Evolutionary conservation across 2,888 invertebrate genomes (phyloP), one percentile per base, ranked within the genome.

Genomic region (Nymphalis urticae): DNA sequence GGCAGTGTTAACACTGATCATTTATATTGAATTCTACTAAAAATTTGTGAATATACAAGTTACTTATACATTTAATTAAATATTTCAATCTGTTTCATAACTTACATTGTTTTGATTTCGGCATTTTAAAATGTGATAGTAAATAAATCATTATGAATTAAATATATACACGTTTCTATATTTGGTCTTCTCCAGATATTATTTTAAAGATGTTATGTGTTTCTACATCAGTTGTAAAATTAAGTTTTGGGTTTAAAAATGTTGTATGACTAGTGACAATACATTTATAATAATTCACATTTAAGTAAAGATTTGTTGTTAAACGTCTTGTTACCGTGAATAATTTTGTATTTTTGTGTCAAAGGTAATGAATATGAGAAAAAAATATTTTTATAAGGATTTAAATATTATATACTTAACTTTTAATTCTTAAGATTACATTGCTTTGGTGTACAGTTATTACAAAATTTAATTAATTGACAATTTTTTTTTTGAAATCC

Each of bases 1-100:
- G 90, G 90, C 90, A 91, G 90, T 91, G 90, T 80, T 83, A 79
- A 79, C 68, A 75, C 76, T 75, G 74, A 75, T 70, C 58, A 48
- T 36, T 67, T 54, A 62, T 58, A 58, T 62, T 56, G 42, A 62
- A 47, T 51, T 60, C 24, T 51, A 54, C 56, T 62, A 62, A 62
- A 62, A 62, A 62, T 48, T 19, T 66, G 47, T 47, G 63, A 54
- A 50, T 53, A 36, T 63, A 56, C 54, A 50, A 21, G 19, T 21
- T 53, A 53, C 24, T 62, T 24, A 48, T 48, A n/a, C 50, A 53
- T 51, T 32, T 62, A 64, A 27, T 56, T n/a, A 64, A 54, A 47
- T 63, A 19, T 64, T 27, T 56, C 42, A 36, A 42, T 42, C 19
- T 19, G 16, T 42, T 58, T 58, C n/a, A 42, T 42, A 19, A 58